Evolutionary conservation across 2,113 vertebrate genomes (phyloP).

Genomic region (human): GRCh38 chr11:1071001-1071500

Average conservation of each 20-base stretch:
- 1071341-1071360: background rate
- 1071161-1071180: background rate
- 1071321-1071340: background rate
- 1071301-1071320: too few relatives aligned
- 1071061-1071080: background rate
- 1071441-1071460: background rate
- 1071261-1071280: rapidly evolving
- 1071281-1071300: background rate
- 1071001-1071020: background rate
- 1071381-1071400: background rate
- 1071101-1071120: background rate
- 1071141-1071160: background rate
- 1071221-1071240: background rate
- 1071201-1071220: background rate
- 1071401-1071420: background rate
- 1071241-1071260: rapidly evolving
- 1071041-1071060: background rate
- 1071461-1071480: background rate
- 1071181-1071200: background rate
- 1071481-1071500: background rate
- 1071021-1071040: too few relatives aligned
- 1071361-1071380: background rate
- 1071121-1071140: background rate
- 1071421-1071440: background rate
- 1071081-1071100: background rate